Base-by-base conservation (phyloP, 2,113 vertebrate species). In the Lichenostomus cassidix region DNA sequence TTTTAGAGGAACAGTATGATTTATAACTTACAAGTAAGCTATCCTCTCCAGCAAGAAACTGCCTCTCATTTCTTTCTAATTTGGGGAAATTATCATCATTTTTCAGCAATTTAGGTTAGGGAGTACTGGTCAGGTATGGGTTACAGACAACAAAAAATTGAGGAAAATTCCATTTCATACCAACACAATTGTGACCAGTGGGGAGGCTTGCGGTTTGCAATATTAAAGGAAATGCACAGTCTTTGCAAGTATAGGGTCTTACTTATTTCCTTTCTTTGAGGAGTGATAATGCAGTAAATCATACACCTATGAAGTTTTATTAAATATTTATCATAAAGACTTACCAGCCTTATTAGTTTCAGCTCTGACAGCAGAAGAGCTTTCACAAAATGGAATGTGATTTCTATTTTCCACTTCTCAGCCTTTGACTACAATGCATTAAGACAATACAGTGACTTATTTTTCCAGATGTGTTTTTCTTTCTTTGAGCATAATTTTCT, bases 311-410 rank as follows among this genome's bases (percentile, higher is more conserved):
- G 68, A 90, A 94, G 93, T 81, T 90, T 60, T 83, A 93, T 93
- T 94, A 97, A 97, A 95, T 91, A 94, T 97, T 97, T 94, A 97
- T 95, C 44, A 70, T 69, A 81, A 92, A 94, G 90, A 71, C 71
- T 93, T 96, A 80, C 68, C 82, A 92, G 83, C 60, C 92, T 86
- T 88, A 91, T 91, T 94, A 96, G 85, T 88, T 96, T 90, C 82
- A 96, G 82, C 79, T 93, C 64, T 77, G 52, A 60, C 56, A 92
- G 59, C 18, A 88, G 87, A 29, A 35, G 52, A 80, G 35, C 29
- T 90, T 90, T 92, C 79, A 92, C 71, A 90, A 90, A 94, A 90
- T 27, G 50, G 53, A 88, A 94, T 74, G 27, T 49, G 35, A 88
- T 93, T 95, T 90, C 83, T 81, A 25, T 94, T 93, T 86, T 95